Conservation (phyloP, 2,888 invertebrate genomes). For the Archips crataeganus region DNA sequence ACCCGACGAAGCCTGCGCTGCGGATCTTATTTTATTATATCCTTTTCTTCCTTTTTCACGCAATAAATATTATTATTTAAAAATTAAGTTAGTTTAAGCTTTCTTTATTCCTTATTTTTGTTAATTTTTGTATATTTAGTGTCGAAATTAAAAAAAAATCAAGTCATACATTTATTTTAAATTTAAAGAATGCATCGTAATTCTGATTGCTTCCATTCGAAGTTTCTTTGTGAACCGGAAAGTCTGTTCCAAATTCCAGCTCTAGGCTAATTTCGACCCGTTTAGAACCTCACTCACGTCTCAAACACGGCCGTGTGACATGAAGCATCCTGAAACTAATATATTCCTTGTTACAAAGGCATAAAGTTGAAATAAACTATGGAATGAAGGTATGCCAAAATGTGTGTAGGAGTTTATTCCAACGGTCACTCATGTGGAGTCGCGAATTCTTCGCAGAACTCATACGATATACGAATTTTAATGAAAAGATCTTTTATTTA, state of each 20-base stretch:
- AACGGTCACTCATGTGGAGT: slow-evolving; percentile 30
- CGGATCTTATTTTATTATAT: no score
- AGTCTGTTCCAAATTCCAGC: slow-evolving; percentile 25
- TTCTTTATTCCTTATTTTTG: no score
- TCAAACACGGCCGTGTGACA: neutral
- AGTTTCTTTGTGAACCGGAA: slow-evolving; percentile 30
- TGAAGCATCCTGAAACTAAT: slow-evolving; percentile 2
- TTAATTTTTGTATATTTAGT: no score
- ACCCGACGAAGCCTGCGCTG: no score
- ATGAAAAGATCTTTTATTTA: slow-evolving; percentile 29
- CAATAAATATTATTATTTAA: no score
- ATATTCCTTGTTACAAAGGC: slow-evolving; percentile 6
- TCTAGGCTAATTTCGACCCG: slow-evolving; percentile 20
- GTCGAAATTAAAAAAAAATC: no score
- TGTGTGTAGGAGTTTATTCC: slow-evolving; percentile 25
- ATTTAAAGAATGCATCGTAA: neutral
- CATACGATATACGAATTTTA: slow-evolving; percentile 31
- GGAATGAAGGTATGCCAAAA: slow-evolving; percentile 10
- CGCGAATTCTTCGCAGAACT: slow-evolving; percentile 26
- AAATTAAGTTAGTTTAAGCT: no score
- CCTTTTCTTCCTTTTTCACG: no score
- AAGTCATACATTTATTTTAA: no score
- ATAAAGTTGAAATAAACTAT: slow-evolving; percentile 1
- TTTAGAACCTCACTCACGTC: slow-evolving; percentile 34
- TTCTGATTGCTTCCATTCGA: slow-evolving; percentile 13